Conservation (phyloP, 2,888 invertebrate species). For the Melanostoma mellinum region DNA sequence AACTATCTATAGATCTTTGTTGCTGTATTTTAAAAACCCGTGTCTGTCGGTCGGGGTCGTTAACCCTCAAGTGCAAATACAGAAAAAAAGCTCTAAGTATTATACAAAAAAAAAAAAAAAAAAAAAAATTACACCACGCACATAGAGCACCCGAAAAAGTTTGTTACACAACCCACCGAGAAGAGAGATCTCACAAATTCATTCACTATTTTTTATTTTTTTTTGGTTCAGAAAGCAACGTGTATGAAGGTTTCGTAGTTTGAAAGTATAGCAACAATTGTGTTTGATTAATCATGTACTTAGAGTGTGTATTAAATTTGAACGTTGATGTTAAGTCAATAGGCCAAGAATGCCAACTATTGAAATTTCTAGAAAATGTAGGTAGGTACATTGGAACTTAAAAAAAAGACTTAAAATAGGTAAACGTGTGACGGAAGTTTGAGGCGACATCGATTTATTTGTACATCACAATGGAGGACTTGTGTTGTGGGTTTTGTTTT, state of each 20-base stretch:
- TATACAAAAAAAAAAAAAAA: constrained; percentile 11
- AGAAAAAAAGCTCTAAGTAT: constrained; percentile 39
- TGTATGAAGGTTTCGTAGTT: neutral
- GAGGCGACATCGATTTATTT: too few relatives aligned
- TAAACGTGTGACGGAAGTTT: too few relatives aligned
- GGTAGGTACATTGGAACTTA: constrained; percentile 3
- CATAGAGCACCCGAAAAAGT: constrained; percentile 28
- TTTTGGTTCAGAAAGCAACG: neutral
- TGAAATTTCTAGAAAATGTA: neutral
- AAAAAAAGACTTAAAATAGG: too few relatives aligned
- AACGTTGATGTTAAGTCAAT: constrained; percentile 37
- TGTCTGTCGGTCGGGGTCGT: constrained; percentile 34
- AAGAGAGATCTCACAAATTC: neutral
- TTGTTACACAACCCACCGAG: constrained; percentile 37
- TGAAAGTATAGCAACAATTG: constrained; percentile 12
- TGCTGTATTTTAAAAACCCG: constrained; percentile 16
- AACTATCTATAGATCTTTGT: constrained; percentile 40
- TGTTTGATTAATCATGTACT: constrained; percentile 58
- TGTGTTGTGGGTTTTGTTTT: neutral
- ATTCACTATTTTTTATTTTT: constrained; percentile 28
- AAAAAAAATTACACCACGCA: constrained; percentile 37
- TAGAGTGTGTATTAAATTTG: constrained; percentile 53
- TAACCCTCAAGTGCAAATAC: constrained; percentile 29
- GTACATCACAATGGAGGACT: neutral
- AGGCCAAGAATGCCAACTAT: neutral